A percentile compares a stretch with the other conserved stretches of the same genome.
Conservation (phyloP, 2,113 vertebrate genomes). For the Helogale parvula region DNA sequence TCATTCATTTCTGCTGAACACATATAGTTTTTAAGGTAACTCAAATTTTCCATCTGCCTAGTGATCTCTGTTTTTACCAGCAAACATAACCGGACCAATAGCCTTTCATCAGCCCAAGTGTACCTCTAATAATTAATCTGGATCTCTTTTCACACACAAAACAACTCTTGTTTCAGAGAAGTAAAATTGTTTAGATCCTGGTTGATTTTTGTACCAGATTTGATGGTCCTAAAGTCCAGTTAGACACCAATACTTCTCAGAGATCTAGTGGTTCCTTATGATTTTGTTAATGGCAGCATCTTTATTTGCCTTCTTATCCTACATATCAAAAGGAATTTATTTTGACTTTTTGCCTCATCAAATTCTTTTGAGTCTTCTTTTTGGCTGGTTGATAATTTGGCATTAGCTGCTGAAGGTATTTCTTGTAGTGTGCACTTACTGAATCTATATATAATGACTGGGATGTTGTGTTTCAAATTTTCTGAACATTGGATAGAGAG, state of each 20-base stretch:
- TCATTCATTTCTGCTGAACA: conserved; percentile 22
- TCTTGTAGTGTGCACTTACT: conserved; percentile 90
- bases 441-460: conserved; percentile 92
- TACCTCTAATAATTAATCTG: conserved; percentile 88
- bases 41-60: conserved; percentile 86
- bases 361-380: conserved; percentile 91
- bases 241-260: conserved; percentile 91
- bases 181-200: conserved; percentile 90
- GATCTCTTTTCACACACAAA: conserved; percentile 88
- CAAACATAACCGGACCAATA: conserved; percentile 90
- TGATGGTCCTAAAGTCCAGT: conserved; percentile 91
- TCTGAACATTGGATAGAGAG: conserved; percentile 88
- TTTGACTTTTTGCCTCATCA: conserved; percentile 93
- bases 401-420: conserved; percentile 92
- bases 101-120: conserved; percentile 90
- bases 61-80: conserved; percentile 93
- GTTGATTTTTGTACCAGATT: conserved; percentile 89
- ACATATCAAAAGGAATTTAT: conserved; percentile 92
- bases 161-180: conserved; percentile 91
- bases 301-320: conserved; percentile 92
- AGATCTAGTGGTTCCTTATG: conserved; percentile 89
- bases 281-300: conserved; percentile 93
- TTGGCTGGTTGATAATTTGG: conserved; percentile 90
- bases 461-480: conserved; percentile 91
- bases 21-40: conserved; percentile 17